Base-by-base conservation (phyloP, 2,113 vertebrate genomes). In the Leptocoma aspasia region DNA sequence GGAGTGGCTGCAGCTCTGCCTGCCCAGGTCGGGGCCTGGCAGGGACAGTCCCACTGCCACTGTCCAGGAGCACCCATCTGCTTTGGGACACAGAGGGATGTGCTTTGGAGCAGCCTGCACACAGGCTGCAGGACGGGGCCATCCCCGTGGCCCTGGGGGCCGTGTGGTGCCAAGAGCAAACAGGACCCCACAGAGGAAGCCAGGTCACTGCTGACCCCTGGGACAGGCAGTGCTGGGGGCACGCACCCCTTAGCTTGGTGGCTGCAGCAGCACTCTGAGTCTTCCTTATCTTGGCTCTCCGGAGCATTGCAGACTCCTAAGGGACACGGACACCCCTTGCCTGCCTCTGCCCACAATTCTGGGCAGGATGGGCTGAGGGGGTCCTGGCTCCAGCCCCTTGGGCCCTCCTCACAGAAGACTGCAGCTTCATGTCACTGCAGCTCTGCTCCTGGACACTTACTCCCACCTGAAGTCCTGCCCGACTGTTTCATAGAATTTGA, bases 381-480 rank as follows among this genome's bases (percentile, higher is more conserved):
- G 12, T 20, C 39, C 41, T 37, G 53, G 57, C 27, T 42, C 47
- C 56, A 56, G 64, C 53, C 42, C 50, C 12, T 14, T 18, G 26
- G 56, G 21, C 15, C 31, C 22, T 52, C 23, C 37, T 65, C 60
- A 3, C 3, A 37, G 75, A 75, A 53, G 39, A 44, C 72, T 37
- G 93, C 92, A 80, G 83, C 79, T 66, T 52, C 65, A 6, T 1
- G 2, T 65, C n/a, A 82, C 59, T 13, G 4, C 65, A 14, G 75
- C 85, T 47, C 80, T 12, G n/a, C 64, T 81, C 71, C 69, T 0
- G 0, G 69, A 42, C 7, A 5, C 49, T 97, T 93, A 99, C 49
- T 99, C 99, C 99, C 99, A 99, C 81, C 99, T 98, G 96, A 99
- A 99, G 95, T 99, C 99, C 81, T 99, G 99, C 85, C 99, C 99